Evolutionary conservation across 2,888 invertebrate genomes (phyloP).

Genomic region (Fragum fragum): DNA sequence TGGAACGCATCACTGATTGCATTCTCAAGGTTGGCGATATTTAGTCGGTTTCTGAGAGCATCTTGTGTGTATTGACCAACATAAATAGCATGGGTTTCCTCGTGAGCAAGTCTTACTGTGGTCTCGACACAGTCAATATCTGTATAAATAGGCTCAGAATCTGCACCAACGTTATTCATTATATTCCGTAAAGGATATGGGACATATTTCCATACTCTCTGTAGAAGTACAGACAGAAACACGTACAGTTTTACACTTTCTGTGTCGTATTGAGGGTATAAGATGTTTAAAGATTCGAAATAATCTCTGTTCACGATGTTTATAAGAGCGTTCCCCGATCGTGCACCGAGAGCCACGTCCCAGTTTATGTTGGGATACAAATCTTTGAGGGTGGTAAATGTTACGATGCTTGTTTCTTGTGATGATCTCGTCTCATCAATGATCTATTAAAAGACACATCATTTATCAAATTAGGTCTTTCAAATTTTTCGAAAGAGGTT

Average conservation of each 20-base stretch:
- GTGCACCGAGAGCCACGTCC: slow-evolving; percentile 31
- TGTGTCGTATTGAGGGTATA: slow-evolving; percentile 5
- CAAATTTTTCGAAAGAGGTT: too few species aligned
- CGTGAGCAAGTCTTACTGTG: slow-evolving; percentile 32
- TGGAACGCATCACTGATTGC: slow-evolving; percentile 34
- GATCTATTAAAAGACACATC: too few species aligned
- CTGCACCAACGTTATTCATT: neutral
- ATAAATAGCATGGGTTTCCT: slow-evolving; percentile 49
- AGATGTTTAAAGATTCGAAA: slow-evolving; percentile 33
- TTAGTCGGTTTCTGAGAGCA: slow-evolving; percentile 34
- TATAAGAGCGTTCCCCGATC: slow-evolving; percentile 4
- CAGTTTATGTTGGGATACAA: slow-evolving; percentile 37
- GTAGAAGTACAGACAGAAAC: slow-evolving; percentile 35
- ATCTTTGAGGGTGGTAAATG: neutral
- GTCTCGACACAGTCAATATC: slow-evolving; percentile 49
- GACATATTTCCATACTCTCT: slow-evolving; percentile 45
- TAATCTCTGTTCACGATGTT: slow-evolving; percentile 26
- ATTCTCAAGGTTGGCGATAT: slow-evolving; percentile 23
- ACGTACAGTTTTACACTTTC: slow-evolving; percentile 37
- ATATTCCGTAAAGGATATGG: slow-evolving; percentile 26
- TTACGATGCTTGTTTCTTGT: neutral
- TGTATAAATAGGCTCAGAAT: slow-evolving; percentile 20
- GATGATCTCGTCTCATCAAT: neutral
- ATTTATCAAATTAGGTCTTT: too few species aligned
- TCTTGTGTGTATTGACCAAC: slow-evolving; percentile 39